These are phyloP conservation scores for Poeciliopsis gracilis DNA, from an alignment of 2,797 vertebrate genomes.

Conservation along the genomic window DNA sequence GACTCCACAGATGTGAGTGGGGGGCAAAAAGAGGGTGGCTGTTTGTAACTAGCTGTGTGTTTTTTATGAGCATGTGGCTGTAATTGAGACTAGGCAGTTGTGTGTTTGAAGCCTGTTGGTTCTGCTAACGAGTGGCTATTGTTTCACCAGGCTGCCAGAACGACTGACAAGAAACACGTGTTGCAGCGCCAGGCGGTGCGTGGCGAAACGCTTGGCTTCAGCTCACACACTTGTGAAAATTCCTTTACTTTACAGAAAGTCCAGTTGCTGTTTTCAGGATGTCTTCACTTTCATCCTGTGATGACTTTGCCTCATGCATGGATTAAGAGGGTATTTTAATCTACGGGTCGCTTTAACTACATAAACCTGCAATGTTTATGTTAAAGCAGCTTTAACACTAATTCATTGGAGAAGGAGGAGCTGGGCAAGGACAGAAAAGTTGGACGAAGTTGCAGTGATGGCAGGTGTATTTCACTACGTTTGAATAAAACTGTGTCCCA, in stretches of 20 bases:
- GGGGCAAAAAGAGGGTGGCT: constrained; percentile 1
- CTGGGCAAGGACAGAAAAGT: not conserved
- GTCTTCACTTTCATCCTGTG: constrained; percentile 1
- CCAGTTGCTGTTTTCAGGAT: constrained; percentile 8
- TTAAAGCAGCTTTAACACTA: constrained; percentile 3
- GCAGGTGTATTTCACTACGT: not conserved
- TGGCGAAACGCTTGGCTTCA: constrained; percentile 16
- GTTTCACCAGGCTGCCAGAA: constrained; percentile 52
- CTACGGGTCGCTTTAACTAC: not conserved
- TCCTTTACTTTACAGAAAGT: not conserved
- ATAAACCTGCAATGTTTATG: not conserved
- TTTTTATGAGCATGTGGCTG: constrained; percentile 58
- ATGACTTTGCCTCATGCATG: not conserved
- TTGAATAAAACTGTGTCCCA: not conserved
- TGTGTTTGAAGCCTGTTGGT: constrained; percentile 55
- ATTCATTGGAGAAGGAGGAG: not conserved
- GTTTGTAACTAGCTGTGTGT: constrained; percentile 3
- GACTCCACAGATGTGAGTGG: constrained; percentile 2
- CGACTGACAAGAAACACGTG: constrained; percentile 66
- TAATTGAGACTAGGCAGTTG: constrained; percentile 53
- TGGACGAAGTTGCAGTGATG: constrained; percentile 2
- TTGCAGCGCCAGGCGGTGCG: constrained; percentile 19
- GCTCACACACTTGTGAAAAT: constrained; percentile 12
- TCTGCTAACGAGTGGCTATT: constrained; percentile 48
- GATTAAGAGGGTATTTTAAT: constrained; percentile 11